These are phyloP conservation scores for Zaprionus nigranus DNA, from an alignment of 1,140 invertebrate genomes.

Conservation along the genomic window DNA sequence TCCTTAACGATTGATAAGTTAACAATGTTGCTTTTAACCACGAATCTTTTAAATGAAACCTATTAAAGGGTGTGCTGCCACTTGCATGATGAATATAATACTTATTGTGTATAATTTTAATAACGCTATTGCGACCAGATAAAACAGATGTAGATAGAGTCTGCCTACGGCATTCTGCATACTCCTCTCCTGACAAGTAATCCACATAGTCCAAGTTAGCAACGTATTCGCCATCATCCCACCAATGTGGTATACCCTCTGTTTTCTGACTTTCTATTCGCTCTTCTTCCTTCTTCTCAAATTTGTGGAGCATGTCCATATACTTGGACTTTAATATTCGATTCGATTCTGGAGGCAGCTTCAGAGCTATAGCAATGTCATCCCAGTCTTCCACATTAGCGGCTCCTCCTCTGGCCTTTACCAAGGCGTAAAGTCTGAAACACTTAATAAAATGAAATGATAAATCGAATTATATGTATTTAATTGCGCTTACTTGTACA, in stretches of 20 bases:
- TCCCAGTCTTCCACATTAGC: constrained; percentile 31
- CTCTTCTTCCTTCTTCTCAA: constrained; percentile 31
- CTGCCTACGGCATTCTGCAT: neutral
- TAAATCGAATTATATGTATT: neutral
- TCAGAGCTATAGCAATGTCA: constrained; percentile 25
- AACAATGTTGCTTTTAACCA: constrained; percentile 35
- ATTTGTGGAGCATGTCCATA: constrained; percentile 24
- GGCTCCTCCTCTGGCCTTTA: constrained; percentile 25
- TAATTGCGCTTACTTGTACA: constrained; percentile 23
- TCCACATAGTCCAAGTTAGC: neutral
- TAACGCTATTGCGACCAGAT: constrained; percentile 21
- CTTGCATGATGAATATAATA: constrained; percentile 30
- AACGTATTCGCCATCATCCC: constrained; percentile 33
- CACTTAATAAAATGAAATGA: neutral
- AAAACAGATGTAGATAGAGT: neutral
- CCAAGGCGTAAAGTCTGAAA: constrained; percentile 27
- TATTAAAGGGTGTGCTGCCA: constrained; percentile 21
- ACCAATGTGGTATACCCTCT: constrained; percentile 25
- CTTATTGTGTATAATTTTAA: constrained; percentile 33
- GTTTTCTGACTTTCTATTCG: constrained; percentile 7
- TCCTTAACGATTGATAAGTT: constrained; percentile 22
- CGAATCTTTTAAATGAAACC: constrained; percentile 34
- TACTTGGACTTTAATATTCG: constrained; percentile 23
- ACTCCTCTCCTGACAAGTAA: neutral
- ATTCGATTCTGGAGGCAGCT: constrained; percentile 6